phyloP scores from a whole-genome alignment of 2,888 invertebrate genomes.

The Cantharis lateralis region DNA sequence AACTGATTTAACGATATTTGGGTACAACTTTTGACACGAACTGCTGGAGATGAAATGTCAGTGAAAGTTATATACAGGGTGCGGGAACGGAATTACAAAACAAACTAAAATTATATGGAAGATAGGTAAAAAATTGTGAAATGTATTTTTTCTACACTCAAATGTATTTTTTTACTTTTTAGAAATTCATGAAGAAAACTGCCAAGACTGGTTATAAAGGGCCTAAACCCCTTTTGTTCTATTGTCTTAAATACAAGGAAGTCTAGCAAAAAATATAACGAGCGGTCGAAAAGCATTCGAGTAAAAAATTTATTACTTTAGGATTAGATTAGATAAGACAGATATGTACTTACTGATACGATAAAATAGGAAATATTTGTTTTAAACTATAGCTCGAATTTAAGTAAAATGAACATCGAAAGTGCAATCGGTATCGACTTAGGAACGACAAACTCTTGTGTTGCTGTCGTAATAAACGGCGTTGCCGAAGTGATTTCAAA shows the following conservation, averaged over 20 bases:
- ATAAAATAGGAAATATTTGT: neutral
- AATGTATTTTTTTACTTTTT: too few relatives aligned
- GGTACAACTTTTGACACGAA: neutral
- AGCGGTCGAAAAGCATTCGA: too few relatives aligned
- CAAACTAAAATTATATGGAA: too few relatives aligned
- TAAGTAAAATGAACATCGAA: neutral
- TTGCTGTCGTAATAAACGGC: slow-evolving; percentile 23
- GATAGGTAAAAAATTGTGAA: too few relatives aligned
- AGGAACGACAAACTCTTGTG: slow-evolving; percentile 31
- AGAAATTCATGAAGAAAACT: too few relatives aligned
- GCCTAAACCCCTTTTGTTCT: too few relatives aligned
- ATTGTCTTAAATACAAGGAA: too few relatives aligned
- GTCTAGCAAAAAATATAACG: too few relatives aligned
- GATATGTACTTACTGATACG: neutral
- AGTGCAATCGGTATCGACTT: slow-evolving; percentile 30
- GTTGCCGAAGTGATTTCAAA: slow-evolving; percentile 22
- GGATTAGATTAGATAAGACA: neutral
- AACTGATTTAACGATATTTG: neutral
- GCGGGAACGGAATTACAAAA: too few relatives aligned
- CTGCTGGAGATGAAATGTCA: neutral
- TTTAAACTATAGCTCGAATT: neutral
- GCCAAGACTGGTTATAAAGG: too few relatives aligned
- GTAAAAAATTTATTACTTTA: too few relatives aligned
- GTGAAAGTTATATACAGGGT: neutral
- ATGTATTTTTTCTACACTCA: too few relatives aligned